Conservation (phyloP, 2,797 vertebrate genomes). For the Lutjanus argentimaculatus region DNA sequence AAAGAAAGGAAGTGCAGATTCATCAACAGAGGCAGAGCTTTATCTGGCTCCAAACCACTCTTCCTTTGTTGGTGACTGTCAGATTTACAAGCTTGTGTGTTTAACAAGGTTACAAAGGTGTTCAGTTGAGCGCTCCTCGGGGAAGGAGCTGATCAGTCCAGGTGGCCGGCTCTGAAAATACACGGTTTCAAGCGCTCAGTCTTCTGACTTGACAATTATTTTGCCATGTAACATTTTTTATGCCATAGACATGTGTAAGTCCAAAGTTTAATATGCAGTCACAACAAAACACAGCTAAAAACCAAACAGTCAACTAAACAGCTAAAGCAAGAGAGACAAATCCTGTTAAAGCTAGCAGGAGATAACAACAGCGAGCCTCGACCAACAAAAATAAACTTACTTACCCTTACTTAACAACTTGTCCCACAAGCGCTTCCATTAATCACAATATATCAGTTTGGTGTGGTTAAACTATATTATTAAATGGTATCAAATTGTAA, state of each 20-base stretch:
- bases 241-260: too few species aligned
- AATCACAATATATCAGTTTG: too few species aligned
- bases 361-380: background rate
- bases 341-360: background rate
- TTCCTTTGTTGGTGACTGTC: background rate
- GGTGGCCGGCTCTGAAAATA: background rate
- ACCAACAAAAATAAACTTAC: too few species aligned
- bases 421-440: too few species aligned
- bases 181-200: background rate
- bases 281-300: background rate
- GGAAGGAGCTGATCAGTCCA: background rate
- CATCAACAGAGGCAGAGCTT: background rate
- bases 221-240: too few species aligned
- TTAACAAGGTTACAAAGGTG: constrained; percentile 17
- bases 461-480: too few species aligned
- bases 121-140: background rate
- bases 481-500: too few species aligned
- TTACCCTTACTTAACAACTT: too few species aligned
- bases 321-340: background rate
- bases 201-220: too few species aligned
- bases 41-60: background rate
- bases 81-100: background rate
- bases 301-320: background rate
- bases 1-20: background rate
- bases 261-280: background rate